A percentile compares a stretch with the other conserved stretches of the same genome.
phyloP scores from a whole-genome alignment of 2,888 invertebrate species.

The Napeogenes sylphis region DNA sequence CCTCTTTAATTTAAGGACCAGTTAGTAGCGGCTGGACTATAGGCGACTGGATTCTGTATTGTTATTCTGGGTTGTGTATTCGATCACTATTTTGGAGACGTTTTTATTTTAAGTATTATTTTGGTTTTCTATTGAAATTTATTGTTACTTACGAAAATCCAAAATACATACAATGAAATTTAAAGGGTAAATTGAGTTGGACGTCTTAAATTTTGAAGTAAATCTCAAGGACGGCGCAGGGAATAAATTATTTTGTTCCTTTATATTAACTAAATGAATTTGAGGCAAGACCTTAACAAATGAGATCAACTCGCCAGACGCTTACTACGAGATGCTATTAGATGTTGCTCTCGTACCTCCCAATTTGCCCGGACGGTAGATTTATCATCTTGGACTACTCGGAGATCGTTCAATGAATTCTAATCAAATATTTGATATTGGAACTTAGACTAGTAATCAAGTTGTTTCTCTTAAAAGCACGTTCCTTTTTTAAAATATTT shows the following conservation, averaged over 20 bases:
- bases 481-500: not conserved
- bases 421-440: slow-evolving; percentile 1
- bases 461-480: not conserved
- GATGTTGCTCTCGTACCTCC: slow-evolving; percentile 16
- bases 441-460: too few relatives aligned
- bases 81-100: not conserved
- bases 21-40: slow-evolving; percentile 17
- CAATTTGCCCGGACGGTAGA: slow-evolving; percentile 9
- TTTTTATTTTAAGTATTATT: too few relatives aligned
- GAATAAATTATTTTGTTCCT: slow-evolving; percentile 9
- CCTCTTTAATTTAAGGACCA: slow-evolving; percentile 48
- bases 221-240: slow-evolving; percentile 9
- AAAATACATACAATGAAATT: not conserved
- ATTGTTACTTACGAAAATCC: too few relatives aligned
- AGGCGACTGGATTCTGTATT: not conserved
- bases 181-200: not conserved
- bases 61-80: slow-evolving; percentile 19
- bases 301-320: slow-evolving; percentile 36
- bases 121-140: too few relatives aligned
- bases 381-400: slow-evolving; percentile 16
- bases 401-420: slow-evolving; percentile 1
- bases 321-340: slow-evolving; percentile 33
- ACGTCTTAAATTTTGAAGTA: slow-evolving; percentile 8
- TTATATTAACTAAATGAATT: slow-evolving; percentile 14
- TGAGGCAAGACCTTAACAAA: slow-evolving; percentile 24